A percentile compares a stretch with the other conserved stretches of the same genome.
Conservation (phyloP, 2,113 vertebrate genomes). For the Nesoenas mayeri region DNA sequence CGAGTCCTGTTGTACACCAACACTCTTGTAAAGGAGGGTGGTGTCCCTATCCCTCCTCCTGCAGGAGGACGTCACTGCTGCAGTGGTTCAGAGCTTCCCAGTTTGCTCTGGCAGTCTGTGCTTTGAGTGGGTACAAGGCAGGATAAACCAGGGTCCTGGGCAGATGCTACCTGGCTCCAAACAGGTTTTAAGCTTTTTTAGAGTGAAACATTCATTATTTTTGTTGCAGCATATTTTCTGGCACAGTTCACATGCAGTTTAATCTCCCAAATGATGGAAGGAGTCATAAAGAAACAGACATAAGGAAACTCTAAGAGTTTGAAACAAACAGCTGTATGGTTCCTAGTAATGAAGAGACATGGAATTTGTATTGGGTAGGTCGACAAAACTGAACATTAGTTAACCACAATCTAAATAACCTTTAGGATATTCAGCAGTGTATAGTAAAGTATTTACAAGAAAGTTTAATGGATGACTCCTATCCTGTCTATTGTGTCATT, state of each 20-base stretch:
- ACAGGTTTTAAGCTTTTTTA: neutral
- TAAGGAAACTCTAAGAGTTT: neutral
- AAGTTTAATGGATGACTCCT: neutral
- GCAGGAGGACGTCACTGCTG: fast-evolving
- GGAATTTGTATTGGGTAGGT: neutral
- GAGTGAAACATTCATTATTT: neutral
- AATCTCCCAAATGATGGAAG: neutral
- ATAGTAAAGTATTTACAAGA: neutral
- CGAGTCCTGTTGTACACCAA: fast-evolving
- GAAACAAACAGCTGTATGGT: neutral
- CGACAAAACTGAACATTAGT: neutral
- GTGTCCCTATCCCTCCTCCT: fast-evolving
- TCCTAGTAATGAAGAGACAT: neutral
- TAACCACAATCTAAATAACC: neutral
- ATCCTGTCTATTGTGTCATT: neutral
- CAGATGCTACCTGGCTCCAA: neutral
- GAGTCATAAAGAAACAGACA: neutral
- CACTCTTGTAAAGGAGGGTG: neutral
- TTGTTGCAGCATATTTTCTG: neutral
- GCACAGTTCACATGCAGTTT: neutral
- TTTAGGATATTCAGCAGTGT: neutral
- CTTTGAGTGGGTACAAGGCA: neutral
- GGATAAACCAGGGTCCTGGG: neutral
- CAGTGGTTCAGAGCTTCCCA: neutral
- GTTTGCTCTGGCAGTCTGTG: neutral